Evolutionary conservation across 23 tunicate genomes (phyloP), one percentile per base, ranked within the genome.

Genomic region (Halocynthia aurantium): DNA sequence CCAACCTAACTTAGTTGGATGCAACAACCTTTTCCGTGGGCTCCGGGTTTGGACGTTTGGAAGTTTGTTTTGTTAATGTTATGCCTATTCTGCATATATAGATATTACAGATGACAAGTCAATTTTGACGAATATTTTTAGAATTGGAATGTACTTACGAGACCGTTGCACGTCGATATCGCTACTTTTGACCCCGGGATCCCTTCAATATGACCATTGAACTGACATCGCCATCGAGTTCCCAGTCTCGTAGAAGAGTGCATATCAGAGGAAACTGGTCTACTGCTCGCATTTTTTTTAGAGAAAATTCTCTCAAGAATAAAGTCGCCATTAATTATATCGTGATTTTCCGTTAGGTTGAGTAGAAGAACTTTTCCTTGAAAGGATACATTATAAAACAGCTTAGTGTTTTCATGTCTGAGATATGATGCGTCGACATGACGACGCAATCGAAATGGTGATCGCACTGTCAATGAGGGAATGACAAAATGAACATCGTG

Each of bases 81-180:
- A n/a, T n/a, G n/a, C n/a, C n/a, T n/a, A n/a, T n/a, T n/a, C n/a
- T n/a, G n/a, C n/a, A n/a, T n/a, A n/a, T n/a, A n/a, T n/a, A n/a
- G n/a, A n/a, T n/a, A n/a, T n/a, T n/a, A n/a, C n/a, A n/a, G n/a
- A n/a, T n/a, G n/a, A n/a, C n/a, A n/a, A n/a, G n/a, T n/a, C n/a
- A n/a, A n/a, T n/a, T n/a, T n/a, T n/a, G n/a, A n/a, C n/a, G n/a
- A n/a, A 31, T 31, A 31, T 31, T 31, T 0, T 12, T 12, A 13
- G 50, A 70, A 13, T n/a, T 8, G 20, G 8, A 12, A 12, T n/a
- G 19, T 65, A 89, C 96, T 89, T 56, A 89, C 96, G 82, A 89
- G 62, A 57, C 96, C 96, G 69, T 81, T 61, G 77, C 96, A 89
- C 6, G 96, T 80, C 15, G 96, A 89, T 6, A 89, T 22, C 21